Evolutionary conservation across 2,797 vertebrate genomes (phyloP).

Genomic region (Cyprinella venusta): DNA sequence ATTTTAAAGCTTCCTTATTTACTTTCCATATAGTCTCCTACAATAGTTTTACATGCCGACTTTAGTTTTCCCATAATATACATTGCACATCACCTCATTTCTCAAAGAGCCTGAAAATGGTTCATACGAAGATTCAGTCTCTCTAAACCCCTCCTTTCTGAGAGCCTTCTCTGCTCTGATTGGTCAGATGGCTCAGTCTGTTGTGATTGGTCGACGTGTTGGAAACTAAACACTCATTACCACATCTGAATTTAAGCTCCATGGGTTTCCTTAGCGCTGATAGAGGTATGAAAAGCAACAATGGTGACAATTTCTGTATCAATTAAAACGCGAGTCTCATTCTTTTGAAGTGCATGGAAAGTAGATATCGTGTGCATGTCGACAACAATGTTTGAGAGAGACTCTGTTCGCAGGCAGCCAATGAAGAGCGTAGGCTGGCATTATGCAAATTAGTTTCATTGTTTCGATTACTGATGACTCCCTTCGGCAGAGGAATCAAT

Average conservation of each 20-base stretch:
- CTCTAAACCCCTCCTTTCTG: not conserved
- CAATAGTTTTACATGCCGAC: not conserved
- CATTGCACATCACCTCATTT: not conserved
- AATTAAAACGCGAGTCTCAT: too few species aligned
- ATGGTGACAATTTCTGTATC: too few species aligned
- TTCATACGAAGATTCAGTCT: not conserved
- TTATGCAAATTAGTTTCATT: too few species aligned
- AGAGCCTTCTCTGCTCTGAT: not conserved
- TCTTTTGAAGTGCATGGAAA: too few species aligned
- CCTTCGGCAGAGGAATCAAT: too few species aligned
- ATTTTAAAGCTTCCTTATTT: not conserved
- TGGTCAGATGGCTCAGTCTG: not conserved
- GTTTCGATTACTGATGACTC: too few species aligned
- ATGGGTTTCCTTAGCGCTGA: not conserved
- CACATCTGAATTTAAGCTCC: not conserved
- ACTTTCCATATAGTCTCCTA: too few species aligned
- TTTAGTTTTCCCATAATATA: not conserved
- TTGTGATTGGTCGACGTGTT: not conserved
- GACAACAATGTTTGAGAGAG: too few species aligned
- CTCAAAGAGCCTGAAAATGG: not conserved
- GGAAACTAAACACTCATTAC: not conserved
- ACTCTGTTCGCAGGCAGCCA: accelerated
- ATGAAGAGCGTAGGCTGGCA: too few species aligned
- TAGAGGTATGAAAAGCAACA: not conserved
- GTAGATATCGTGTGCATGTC: too few species aligned